Evolutionary conservation across 2,797 vertebrate genomes (phyloP), one percentile per base, ranked within the genome.

Genomic region (Lophotriccus pileatus): DNA sequence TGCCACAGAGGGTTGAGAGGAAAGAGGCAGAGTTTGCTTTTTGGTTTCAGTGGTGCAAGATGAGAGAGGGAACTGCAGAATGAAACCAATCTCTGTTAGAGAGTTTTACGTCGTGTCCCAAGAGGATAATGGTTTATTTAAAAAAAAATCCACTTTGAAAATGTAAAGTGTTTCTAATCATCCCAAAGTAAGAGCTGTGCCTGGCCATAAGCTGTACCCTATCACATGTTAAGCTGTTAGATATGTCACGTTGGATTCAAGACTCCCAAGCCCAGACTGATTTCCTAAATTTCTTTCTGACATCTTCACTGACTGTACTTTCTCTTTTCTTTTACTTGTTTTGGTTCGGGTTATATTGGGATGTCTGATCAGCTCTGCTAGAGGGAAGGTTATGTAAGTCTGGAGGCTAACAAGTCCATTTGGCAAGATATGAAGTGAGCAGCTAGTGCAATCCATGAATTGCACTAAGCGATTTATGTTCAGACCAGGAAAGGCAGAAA

Each of bases 391-490:
- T 90, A 75, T 1, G 0, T 66, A 84, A 95, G 46, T 59, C 66
- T 12, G 7, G 62, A 79, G 52, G 63, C 59, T 56, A 83, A 58
- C 41, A 59, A 79, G 44, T 76, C 78, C 62, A 19, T 84, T 84
- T 84, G 87, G 90, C 76, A 94, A 95, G 78, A 85, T 28, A 13
- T 23, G 37, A 89, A 89, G 66, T 15, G 39, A 95, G 90, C 82
- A 93, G 83, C 34, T 21, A 83, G 49, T 32, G 39, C 36, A 80
- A 68, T 59, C 68, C 84, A 67, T 52, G 50, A 80, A 87, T 23
- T 75, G 37, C 50, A 56, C 22, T 62, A 23, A 75, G 64, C 91
- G 52, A 92, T 85, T 92, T 89, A 72, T 43, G 36, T 55, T 81
- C 73, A 80, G 67, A 82, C 11, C 34, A 58, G 49, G 58, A 63